These are phyloP conservation scores for Diploscapter pachys DNA, from an alignment of 1,140 invertebrate genomes.

Conservation along the genomic window DNA sequence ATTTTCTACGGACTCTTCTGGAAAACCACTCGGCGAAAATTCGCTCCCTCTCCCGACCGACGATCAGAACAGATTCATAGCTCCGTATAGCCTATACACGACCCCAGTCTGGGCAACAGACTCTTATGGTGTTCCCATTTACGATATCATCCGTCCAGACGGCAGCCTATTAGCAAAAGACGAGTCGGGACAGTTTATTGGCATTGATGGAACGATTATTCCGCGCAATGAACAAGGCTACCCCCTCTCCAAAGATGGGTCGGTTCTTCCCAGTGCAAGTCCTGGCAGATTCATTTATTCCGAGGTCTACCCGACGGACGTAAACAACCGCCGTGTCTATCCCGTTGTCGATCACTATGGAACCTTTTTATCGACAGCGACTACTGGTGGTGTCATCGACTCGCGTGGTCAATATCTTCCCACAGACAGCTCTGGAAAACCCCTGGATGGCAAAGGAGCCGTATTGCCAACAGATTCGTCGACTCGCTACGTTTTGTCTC, in stretches of 20 bases:
- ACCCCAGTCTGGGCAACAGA: too few species aligned
- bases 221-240: constrained; percentile 20
- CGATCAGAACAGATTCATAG: not conserved
- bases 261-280: constrained; percentile 23
- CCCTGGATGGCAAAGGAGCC: constrained; percentile 20
- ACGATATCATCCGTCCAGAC: not conserved
- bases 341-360: constrained; percentile 23
- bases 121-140: too few species aligned
- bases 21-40: too few species aligned
- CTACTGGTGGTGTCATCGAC: constrained; percentile 15
- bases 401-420: constrained; percentile 27
- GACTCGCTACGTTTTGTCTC: constrained; percentile 14
- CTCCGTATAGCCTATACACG: not conserved
- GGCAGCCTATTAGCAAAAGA: constrained; percentile 21
- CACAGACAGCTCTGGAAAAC: constrained; percentile 29
- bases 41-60: constrained; percentile 2
- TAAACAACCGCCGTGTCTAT: not conserved
- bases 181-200: constrained; percentile 8
- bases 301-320: constrained; percentile 26
- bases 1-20: too few species aligned
- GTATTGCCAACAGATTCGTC: constrained; percentile 21
- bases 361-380: constrained; percentile 1
- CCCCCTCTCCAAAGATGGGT: constrained; percentile 22
- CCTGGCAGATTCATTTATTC: constrained; percentile 20
- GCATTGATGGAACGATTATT: constrained; percentile 15